Evolutionary conservation across 1,140 invertebrate genomes (phyloP), one percentile per base, ranked within the genome.

Genomic region (Eupristina koningsbergeri): DNA sequence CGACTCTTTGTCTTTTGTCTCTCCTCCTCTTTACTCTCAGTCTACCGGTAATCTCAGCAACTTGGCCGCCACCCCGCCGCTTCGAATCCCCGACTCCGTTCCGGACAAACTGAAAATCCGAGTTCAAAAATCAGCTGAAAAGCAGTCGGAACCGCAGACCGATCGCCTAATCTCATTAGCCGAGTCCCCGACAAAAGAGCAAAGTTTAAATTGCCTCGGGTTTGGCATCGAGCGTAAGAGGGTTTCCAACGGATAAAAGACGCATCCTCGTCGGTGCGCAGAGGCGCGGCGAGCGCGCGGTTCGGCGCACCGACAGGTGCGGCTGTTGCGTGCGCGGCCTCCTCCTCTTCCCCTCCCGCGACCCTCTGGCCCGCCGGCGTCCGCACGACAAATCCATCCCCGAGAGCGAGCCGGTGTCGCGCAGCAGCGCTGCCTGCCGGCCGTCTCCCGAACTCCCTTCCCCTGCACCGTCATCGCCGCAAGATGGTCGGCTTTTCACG

Each of bases 291-390:
- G 45, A 15, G 5, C 7, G 34, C 0, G 36, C 19, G 13, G 67
- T 6, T 13, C 67, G 67, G 36, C 34, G 67, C 73, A 34, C 1
- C 73, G 82, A 69, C 85, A 75, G 84, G 81, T 80, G 79, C 77
- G 80, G 80, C 50, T 85, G 79, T 85, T 81, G 84, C 83, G 74
- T 58, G 69, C 74, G 26, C 84, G 80, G 76, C 84, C 61, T 81
- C 82, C 84, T 67, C 39, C 73, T 77, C 69, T 3, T 58, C 69
- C 67, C 67, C 71, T 71, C 64, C 19, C 39, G 7, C 73, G n/a
- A n/a, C n/a, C n/a, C n/a, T n/a, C n/a, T n/a, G n/a, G n/a, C n/a
- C n/a, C n/a, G n/a, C n/a, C n/a, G n/a, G 34, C n/a, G 6, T 15
- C 34, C n/a, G 73, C 29, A 34, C 80, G 80, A n/a, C 13, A 19